Percentiles rank a stretch among this genome's conserved stretches.
phyloP scores from a whole-genome alignment of 2,113 vertebrate species.

The Semicossyphus pulcher region DNA sequence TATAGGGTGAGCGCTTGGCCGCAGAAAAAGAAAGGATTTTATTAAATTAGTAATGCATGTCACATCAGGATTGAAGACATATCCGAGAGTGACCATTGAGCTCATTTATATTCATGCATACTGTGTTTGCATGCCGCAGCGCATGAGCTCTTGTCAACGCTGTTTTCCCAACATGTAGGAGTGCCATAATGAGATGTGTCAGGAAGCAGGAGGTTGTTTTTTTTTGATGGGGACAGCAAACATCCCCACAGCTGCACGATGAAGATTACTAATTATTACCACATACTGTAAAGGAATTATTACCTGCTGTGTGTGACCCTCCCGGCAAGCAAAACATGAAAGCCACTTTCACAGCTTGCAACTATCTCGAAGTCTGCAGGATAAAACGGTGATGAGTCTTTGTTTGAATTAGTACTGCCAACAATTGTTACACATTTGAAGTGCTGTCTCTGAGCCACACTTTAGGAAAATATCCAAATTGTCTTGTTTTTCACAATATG shows the following conservation, averaged over 20 bases:
- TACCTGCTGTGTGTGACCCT: slow-evolving; percentile 58
- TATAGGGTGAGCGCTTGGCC: slow-evolving; percentile 7
- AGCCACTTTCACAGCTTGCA: slow-evolving; percentile 44
- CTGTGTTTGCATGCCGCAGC: slow-evolving; percentile 2
- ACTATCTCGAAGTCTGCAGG: slow-evolving; percentile 16
- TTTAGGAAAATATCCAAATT: not conserved
- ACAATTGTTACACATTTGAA: not conserved
- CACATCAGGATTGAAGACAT: slow-evolving; percentile 8
- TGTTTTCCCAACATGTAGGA: slow-evolving; percentile 35
- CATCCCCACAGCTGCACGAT: slow-evolving; percentile 48
- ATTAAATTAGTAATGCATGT: not conserved
- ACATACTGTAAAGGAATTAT: slow-evolving; percentile 53
- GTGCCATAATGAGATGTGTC: slow-evolving; percentile 50
- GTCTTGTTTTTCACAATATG: not conserved
- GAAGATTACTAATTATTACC: slow-evolving; percentile 68
- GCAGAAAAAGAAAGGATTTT: not conserved
- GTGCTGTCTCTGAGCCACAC: not conserved
- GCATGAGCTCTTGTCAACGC: slow-evolving; percentile 9
- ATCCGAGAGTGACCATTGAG: slow-evolving; percentile 13
- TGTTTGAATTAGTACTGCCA: slow-evolving; percentile 18
- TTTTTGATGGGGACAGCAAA: slow-evolving; percentile 47
- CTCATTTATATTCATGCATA: slow-evolving; percentile 21
- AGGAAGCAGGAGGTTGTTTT: slow-evolving; percentile 5
- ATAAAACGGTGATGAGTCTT: slow-evolving; percentile 2
- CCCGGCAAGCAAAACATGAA: slow-evolving; percentile 48